These are phyloP conservation scores for Drosophila vallismaia DNA, from an alignment of 2,888 invertebrate genomes.

Conservation along the genomic window DNA sequence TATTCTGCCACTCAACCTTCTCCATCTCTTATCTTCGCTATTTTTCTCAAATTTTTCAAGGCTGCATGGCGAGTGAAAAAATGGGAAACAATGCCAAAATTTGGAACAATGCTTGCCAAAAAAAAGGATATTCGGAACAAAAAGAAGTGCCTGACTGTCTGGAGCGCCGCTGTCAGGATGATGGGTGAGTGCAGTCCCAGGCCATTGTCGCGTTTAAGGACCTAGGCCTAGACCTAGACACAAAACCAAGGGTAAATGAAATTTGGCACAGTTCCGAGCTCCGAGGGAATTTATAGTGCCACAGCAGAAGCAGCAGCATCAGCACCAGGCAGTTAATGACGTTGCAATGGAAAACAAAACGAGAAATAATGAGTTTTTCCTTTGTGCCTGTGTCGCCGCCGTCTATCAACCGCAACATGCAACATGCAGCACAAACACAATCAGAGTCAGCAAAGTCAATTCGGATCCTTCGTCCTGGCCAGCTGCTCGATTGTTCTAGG, in stretches of 20 bases:
- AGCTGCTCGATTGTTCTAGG: slow-evolving; percentile 49
- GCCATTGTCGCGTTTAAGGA: slow-evolving; percentile 66
- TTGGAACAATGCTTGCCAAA: slow-evolving; percentile 30
- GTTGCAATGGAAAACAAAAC: slow-evolving; percentile 77
- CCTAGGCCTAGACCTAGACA: slow-evolving; percentile 42
- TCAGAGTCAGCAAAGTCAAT: slow-evolving; percentile 68
- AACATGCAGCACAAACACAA: slow-evolving; percentile 22
- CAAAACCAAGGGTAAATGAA: slow-evolving; percentile 51
- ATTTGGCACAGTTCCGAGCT: slow-evolving; percentile 57
- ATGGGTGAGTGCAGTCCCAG: slow-evolving; percentile 28
- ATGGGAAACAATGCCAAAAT: slow-evolving; percentile 64
- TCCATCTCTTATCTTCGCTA: slow-evolving; percentile 24
- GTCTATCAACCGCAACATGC: slow-evolving; percentile 74
- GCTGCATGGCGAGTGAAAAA: slow-evolving; percentile 42
- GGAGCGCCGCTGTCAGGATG: slow-evolving; percentile 44
- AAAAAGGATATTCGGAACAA: slow-evolving; percentile 42
- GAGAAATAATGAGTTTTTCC: slow-evolving; percentile 73
- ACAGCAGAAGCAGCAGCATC: slow-evolving; percentile 34
- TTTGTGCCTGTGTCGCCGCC: slow-evolving; percentile 53
- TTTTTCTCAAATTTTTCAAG: slow-evolving; percentile 58
- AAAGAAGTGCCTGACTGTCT: slow-evolving; percentile 69
- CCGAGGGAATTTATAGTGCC: slow-evolving; percentile 52
- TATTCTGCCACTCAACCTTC: slow-evolving; percentile 11
- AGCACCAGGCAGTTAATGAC: slow-evolving; percentile 63
- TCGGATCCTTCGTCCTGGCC: slow-evolving; percentile 44